phyloP scores from a whole-genome alignment of 35 echinoderm and acorn worm species.

The Patiria miniata region DNA sequence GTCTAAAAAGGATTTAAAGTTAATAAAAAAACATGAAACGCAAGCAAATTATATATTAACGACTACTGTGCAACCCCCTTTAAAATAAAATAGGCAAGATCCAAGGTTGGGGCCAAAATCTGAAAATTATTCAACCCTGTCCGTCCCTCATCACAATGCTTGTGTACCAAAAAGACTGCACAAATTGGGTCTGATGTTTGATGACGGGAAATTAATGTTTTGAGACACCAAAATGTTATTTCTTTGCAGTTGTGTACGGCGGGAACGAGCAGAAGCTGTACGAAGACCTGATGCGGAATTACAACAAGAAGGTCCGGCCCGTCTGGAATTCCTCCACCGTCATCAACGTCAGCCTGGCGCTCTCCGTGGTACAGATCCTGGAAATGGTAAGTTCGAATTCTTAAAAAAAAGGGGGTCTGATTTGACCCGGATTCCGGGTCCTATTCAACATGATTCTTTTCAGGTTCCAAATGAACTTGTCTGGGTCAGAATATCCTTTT shows the following conservation, averaged over 20 bases:
- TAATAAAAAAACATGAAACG: too few relatives aligned
- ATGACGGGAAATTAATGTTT: not conserved
- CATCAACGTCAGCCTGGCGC: conserved; percentile 70
- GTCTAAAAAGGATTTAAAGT: too few relatives aligned
- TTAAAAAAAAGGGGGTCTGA: not conserved
- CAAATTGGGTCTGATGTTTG: not conserved
- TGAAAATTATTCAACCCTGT: too few relatives aligned
- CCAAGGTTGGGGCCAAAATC: too few relatives aligned
- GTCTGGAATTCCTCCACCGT: conserved; percentile 88
- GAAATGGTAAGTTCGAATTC: conserved; percentile 78
- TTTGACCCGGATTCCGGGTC: not conserved
- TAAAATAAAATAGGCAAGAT: too few relatives aligned
- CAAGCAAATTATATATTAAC: too few relatives aligned
- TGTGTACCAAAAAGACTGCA: too few relatives aligned
- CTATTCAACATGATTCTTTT: not conserved
- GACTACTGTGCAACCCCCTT: too few relatives aligned
- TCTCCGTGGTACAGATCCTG: conserved; percentile 91
- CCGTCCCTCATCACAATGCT: too few relatives aligned
- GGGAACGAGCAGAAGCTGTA: conserved; percentile 97
- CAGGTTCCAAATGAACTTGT: not conserved
- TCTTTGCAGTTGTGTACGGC: conserved; percentile 69
- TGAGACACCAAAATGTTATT: conserved; percentile 6
- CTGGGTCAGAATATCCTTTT: not conserved
- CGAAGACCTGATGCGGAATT: conserved; percentile 78
- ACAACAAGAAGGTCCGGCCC: conserved; percentile 97